Evolutionary conservation across 2,888 invertebrate genomes (phyloP).

Genomic region (Phyllotreta striolata): DNA sequence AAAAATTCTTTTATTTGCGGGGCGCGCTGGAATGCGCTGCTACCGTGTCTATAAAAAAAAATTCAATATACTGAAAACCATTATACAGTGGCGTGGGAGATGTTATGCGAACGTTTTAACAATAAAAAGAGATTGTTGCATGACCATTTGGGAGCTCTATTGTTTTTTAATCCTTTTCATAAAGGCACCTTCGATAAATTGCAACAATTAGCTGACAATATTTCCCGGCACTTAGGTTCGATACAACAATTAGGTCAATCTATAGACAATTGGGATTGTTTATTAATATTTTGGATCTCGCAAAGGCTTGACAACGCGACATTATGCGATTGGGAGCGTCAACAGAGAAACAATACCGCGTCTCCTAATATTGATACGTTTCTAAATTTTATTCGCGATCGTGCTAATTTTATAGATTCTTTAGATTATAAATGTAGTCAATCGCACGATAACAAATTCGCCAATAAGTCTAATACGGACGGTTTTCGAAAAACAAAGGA

Average conservation of each 20-base stretch:
- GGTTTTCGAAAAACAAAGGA: slow-evolving; percentile 1
- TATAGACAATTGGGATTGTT: slow-evolving; percentile 29
- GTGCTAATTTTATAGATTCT: slow-evolving; percentile 23
- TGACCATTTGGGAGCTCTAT: slow-evolving; percentile 20
- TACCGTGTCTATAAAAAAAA: slow-evolving; percentile 29
- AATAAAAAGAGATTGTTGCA: slow-evolving; percentile 19
- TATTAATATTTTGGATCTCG: slow-evolving; percentile 17
- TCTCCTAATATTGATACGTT: slow-evolving; percentile 22
- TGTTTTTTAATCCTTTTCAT: slow-evolving; percentile 17
- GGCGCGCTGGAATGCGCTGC: slow-evolving; percentile 32
- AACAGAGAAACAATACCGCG: too few species aligned
- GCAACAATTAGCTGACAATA: slow-evolving; percentile 25
- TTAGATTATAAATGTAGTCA: slow-evolving; percentile 26
- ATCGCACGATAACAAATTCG: too few species aligned
- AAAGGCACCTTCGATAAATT: slow-evolving; percentile 27
- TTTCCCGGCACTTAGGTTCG: slow-evolving; percentile 25
- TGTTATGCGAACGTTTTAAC: slow-evolving; percentile 8
- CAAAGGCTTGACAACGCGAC: neutral
- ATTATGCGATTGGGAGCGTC: too few species aligned
- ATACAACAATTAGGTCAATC: slow-evolving; percentile 30
- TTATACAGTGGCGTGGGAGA: slow-evolving; percentile 34
- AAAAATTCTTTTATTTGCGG: slow-evolving; percentile 36
- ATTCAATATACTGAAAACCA: slow-evolving; percentile 27
- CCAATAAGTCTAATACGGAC: slow-evolving; percentile 8
- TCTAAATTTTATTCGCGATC: slow-evolving; percentile 10